phyloP scores from a whole-genome alignment of 2,113 vertebrate genomes.

The Turnix velox region DNA sequence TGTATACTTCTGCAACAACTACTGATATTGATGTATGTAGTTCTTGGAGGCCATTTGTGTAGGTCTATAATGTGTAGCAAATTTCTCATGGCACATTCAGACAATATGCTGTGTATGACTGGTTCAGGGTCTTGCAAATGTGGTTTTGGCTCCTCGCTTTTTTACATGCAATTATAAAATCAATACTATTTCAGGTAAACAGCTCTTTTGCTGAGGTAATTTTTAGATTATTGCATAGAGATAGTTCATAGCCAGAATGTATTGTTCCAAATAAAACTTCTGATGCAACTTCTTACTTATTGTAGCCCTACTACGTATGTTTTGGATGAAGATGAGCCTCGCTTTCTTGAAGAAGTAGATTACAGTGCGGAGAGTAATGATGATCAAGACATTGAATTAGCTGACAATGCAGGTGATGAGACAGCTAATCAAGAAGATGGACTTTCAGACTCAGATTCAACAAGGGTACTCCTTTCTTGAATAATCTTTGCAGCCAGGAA shows the following conservation, averaged over 20 bases:
- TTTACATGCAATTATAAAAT: neutral
- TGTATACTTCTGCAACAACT: neutral
- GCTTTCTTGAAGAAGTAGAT: constrained; percentile 94
- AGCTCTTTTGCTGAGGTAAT: neutral
- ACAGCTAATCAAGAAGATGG: constrained; percentile 76
- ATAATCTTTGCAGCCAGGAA: constrained; percentile 6
- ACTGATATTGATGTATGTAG: neutral
- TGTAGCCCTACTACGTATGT: constrained; percentile 89
- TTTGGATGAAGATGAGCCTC: constrained; percentile 94
- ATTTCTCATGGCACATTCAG: neutral
- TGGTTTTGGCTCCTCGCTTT: neutral
- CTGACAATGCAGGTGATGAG: constrained; percentile 72
- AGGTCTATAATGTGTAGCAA: neutral
- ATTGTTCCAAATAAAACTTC: neutral
- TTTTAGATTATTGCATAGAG: neutral
- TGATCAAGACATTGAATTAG: constrained; percentile 81
- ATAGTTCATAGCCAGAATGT: neutral
- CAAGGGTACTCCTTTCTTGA: constrained; percentile 72
- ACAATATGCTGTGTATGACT: neutral
- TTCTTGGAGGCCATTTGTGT: neutral
- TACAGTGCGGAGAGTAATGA: constrained; percentile 98
- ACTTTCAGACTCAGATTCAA: constrained; percentile 82
- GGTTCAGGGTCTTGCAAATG: neutral
- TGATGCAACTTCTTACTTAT: constrained; percentile 27
- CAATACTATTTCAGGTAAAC: neutral